Evolutionary conservation across 2,888 invertebrate genomes (phyloP).

Genomic region (Athrips mouffetella): DNA sequence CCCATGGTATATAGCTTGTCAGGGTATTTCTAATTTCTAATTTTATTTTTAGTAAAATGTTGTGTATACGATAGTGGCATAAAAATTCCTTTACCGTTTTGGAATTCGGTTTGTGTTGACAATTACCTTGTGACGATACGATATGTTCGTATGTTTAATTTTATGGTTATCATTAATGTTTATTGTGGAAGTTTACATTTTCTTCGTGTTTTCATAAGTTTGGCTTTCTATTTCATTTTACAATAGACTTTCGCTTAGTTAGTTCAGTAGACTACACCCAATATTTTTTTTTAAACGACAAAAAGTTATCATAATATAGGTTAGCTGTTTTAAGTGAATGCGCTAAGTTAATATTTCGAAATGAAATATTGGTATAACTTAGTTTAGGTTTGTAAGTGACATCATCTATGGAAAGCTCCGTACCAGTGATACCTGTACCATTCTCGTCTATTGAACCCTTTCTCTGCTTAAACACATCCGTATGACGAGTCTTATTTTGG

Average conservation of each 20-base stretch:
- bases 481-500: constrained; percentile 12
- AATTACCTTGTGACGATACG: neutral
- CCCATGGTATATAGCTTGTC: neutral
- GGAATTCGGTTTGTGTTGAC: neutral
- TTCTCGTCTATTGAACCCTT: neutral
- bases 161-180: neutral
- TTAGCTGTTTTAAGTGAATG: too few relatives aligned
- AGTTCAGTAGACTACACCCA: too few relatives aligned
- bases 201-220: too few relatives aligned
- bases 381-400: too few relatives aligned
- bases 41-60: neutral
- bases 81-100: neutral
- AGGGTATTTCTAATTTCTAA: neutral
- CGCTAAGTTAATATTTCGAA: too few relatives aligned
- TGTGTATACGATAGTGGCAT: neutral
- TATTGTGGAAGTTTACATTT: neutral
- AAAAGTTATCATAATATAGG: too few relatives aligned
- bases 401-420: too few relatives aligned
- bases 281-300: too few relatives aligned
- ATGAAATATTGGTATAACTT: too few relatives aligned
- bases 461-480: constrained; percentile 2
- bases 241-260: too few relatives aligned
- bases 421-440: too few relatives aligned
- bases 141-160: neutral
- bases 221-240: too few relatives aligned